Base-by-base conservation (phyloP, 1,140 invertebrate species). In the Drosophila bifasciata region DNA sequence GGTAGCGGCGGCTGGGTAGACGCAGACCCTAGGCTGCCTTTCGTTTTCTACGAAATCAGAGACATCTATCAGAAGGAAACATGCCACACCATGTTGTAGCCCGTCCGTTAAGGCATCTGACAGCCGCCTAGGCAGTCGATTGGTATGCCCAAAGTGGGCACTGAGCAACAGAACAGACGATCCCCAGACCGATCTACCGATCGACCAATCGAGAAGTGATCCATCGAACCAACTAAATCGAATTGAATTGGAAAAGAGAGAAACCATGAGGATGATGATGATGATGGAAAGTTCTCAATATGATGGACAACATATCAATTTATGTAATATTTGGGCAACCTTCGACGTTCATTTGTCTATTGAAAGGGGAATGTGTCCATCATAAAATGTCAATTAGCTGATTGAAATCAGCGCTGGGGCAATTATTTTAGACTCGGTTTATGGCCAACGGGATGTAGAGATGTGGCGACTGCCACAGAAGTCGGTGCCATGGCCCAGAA, bases 371-470 rank as follows among this genome's bases (percentile, higher is more conserved):
- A 69, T 61, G 73, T 74, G 79, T 77, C 59, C 49, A 79, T 80
- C 81, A 86, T 85, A 88, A 88, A 86, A 86, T 75, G 83, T 79
- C 83, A 89, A 86, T 86, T 86, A 86, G 78, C 70, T 76, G 83
- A 86, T 88, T 56, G 79, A 86, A 79, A 86, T 86, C 84, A 72
- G 66, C 56, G 70, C 66, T 57, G 62, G 39, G 53, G 68, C 67
- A 69, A 86, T 88, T 83, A 81, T 83, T 68, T 76, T 36, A 36
- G 32, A 13, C 32, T 36, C 78, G 83, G 83, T 88, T 89, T 86
- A 88, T 88, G 74, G 70, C 66, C 46, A 76, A 69, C 50, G 64
- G 71, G 75, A 84, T 76, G 72, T 71, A 63, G 49, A n/a, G n/a
- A n/a, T n/a, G n/a, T n/a, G n/a, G n/a, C 7, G 8, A 8, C 8